phyloP scores from a whole-genome alignment of 2,113 vertebrate species.

The Sus scrofa region DNA sequence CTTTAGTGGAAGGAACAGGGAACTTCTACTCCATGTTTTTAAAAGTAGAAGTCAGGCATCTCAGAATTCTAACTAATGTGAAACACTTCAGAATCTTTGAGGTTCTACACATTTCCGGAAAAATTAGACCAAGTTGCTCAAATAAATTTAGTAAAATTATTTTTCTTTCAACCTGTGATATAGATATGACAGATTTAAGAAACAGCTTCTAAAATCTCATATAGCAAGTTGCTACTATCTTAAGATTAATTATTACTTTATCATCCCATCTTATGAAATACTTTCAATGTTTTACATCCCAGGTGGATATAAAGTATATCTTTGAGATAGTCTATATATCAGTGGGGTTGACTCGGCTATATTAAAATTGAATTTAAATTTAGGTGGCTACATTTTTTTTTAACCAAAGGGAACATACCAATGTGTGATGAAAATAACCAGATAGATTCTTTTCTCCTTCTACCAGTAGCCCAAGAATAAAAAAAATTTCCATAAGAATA shows the following conservation, averaged over 20 bases:
- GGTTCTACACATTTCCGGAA: neutral
- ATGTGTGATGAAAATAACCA: neutral
- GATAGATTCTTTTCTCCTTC: neutral
- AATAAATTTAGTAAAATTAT: neutral
- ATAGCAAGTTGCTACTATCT: neutral
- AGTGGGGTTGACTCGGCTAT: neutral
- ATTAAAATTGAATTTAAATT: neutral
- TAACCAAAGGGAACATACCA: neutral
- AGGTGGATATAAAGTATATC: neutral
- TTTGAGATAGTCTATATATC: neutral
- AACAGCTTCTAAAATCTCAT: neutral
- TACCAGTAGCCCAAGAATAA: neutral
- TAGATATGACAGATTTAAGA: neutral
- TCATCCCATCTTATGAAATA: neutral
- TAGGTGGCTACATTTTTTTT: neutral
- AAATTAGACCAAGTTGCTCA: neutral
- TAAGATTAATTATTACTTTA: constrained; percentile 25
- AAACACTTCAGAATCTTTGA: neutral
- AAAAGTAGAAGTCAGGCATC: neutral
- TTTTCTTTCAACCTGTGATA: neutral
- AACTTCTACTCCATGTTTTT: neutral
- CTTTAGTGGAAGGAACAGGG: neutral
- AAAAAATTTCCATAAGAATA: neutral
- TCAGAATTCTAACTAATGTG: neutral
- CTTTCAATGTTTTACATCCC: neutral